Evolutionary conservation across 2,113 vertebrate species (phyloP), one percentile per base, ranked within the genome.

Genomic region (Puffinus mauretanicus): DNA sequence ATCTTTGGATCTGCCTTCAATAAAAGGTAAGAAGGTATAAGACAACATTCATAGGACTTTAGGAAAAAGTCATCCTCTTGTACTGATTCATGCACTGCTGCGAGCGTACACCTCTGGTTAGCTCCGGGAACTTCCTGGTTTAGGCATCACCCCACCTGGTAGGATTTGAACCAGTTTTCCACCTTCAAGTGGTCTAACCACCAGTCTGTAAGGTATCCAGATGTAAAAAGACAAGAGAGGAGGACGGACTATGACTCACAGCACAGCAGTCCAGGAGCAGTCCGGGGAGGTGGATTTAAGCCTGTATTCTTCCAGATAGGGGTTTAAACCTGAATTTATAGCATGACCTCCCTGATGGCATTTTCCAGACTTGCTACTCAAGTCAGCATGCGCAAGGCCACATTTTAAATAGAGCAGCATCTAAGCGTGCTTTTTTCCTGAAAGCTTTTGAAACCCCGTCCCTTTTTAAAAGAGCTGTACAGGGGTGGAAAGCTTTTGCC

Each of bases 81-180:
- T 20, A 77, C 32, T 8, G 2, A 58, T 51, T 84, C 72, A 64
- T 40, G 29, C 9, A 22, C 26, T 71, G 22, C 25, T 78, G 54
- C 2, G 5, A 78, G 17, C 0, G 2, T 51, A 55, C 1, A 0
- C 4, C 4, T 62, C 55, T 86, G n/a, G 17, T 38, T 71, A 84
- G 73, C 55, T 36, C 34, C 17, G 1, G 64, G 52, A 94, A 7
- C 29, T 64, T 89, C 46, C 80, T 78, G 20, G 29, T 60, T 54
- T 64, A 84, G 32, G 42, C 10, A 54, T 66, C 46, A 81, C 29
- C 5, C 13, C 42, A 40, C 38, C 20, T 82, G 47, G n/a, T 55
- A 3, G 18, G 72, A 67, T 89, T 38, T 72, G 65, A 89, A 82
- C 61, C 47, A 64, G 15, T 82, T 85, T 93, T 89, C 10, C 44